Base-by-base conservation (phyloP, 2,888 invertebrate species). In the Scaptomyza caliginosa region DNA sequence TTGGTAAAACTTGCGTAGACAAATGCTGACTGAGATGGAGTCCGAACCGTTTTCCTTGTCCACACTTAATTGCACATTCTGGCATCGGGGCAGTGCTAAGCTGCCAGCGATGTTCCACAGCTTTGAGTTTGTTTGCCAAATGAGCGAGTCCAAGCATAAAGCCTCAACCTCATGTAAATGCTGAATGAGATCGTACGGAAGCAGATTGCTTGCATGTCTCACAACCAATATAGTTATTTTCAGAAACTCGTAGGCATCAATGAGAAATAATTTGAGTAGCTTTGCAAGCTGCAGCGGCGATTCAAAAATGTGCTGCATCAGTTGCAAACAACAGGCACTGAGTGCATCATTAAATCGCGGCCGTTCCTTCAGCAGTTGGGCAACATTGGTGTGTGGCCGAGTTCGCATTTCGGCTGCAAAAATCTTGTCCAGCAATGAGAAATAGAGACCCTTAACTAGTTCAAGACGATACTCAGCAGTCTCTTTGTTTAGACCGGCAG, bases 1-100 rank as follows among this genome's bases (percentile, higher is more conserved):
- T 0, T 51, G 36, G n/a, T 83, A 83, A 24, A 86, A 82, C 48
- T 86, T 83, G 0, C 87, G 67, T n/a, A 85, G 19, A 30, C 87
- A 87, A 46, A 85, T 85, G 4, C n/a, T 10, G 2, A 38, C 6
- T 3, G 74, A 45, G 1, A 23, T 28, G 0, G 19, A 16, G 2
- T 52, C 8, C 10, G 11, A 11, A 4, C 17, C 21, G 39, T 72
- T 75, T 23, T 77, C 65, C 42, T 73, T 73, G 1, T 39, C 67
- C 4, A 17, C n/a, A 10, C 54, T 59, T 4, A 10, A 13, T 11
- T 69, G 60, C 4, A 65, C 50, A 4, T 56, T 56, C n/a, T 68
- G 39, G 30, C 36, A 77, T 38, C 43, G 24, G 6, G 80, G 80
- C 13, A 81, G 13, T 0, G 26, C 19, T 1, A 1, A 3, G 3